A percentile compares a stretch with the other conserved stretches of the same genome.
These are phyloP conservation scores for Manis pentadactyla DNA, from an alignment of 2,797 vertebrate genomes.

Conservation along the genomic window DNA sequence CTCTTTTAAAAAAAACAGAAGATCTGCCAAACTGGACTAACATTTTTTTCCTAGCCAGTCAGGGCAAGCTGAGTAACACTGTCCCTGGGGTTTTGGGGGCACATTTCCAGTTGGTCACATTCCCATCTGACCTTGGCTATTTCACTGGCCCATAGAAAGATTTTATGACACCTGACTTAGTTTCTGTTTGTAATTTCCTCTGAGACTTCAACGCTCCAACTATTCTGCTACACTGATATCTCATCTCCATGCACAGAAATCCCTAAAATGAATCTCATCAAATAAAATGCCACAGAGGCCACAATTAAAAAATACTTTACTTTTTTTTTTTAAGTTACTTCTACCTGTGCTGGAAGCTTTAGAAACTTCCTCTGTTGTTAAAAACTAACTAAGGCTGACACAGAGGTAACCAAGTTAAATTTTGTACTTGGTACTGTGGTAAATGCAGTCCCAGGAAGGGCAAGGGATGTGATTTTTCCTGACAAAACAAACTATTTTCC, in stretches of 20 bases:
- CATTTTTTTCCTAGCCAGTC: background rate
- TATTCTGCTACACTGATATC: background rate
- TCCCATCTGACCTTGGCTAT: background rate
- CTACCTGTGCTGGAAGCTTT: background rate
- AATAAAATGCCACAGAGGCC: background rate
- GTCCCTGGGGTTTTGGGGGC: background rate
- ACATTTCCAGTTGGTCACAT: background rate
- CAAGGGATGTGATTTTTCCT: background rate
- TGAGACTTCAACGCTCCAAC: background rate
- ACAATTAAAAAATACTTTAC: background rate
- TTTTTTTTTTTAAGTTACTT: background rate
- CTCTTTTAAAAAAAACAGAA: background rate
- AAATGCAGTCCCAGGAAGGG: background rate
- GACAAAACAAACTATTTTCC: background rate
- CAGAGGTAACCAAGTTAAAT: background rate
- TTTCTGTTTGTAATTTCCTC: background rate
- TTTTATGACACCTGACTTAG: background rate
- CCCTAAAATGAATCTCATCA: background rate
- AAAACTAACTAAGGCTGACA: background rate
- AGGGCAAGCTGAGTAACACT: fast-evolving
- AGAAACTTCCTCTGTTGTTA: constrained; percentile 4
- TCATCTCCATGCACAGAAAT: background rate
- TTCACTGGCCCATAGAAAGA: background rate
- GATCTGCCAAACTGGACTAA: background rate
- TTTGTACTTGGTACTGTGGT: background rate